These are phyloP conservation scores for Acridotheres tristis DNA, from an alignment of 2,797 vertebrate species.

Conservation along the genomic window DNA sequence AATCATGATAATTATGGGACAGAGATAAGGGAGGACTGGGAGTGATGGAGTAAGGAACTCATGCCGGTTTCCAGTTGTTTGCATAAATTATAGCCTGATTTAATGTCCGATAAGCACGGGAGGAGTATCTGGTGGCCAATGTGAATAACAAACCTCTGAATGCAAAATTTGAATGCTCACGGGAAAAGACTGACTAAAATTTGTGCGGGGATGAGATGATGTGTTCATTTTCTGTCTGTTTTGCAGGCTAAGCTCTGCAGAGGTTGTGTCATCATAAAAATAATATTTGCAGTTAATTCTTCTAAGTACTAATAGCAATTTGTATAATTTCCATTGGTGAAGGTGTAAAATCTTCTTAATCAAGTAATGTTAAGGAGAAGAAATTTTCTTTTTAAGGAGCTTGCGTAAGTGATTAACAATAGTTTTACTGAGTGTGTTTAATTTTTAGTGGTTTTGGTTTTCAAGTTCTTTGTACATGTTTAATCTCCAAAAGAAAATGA, in stretches of 20 bases:
- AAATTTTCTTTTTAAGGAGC: not conserved
- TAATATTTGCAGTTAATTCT: not conserved
- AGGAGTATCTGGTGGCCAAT: not conserved
- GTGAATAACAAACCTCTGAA: not conserved
- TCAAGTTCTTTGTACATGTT: not conserved
- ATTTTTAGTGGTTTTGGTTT: not conserved
- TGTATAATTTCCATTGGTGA: not conserved
- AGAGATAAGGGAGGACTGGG: not conserved
- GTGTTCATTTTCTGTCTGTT: not conserved
- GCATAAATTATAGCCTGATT: not conserved
- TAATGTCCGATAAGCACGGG: not conserved
- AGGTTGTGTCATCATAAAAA: not conserved
- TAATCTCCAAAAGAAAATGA: not conserved
- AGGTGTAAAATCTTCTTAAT: not conserved
- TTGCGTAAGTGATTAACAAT: not conserved
- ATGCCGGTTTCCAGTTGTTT: not conserved
- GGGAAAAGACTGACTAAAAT: not conserved
- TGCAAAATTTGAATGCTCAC: not conserved
- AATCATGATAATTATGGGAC: not conserved
- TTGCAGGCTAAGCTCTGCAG: not conserved
- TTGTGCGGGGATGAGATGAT: accelerated
- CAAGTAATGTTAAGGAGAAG: not conserved
- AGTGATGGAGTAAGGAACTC: not conserved
- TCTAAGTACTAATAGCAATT: not conserved
- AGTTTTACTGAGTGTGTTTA: not conserved